Base-by-base conservation (phyloP, 2,113 vertebrate genomes). In the Catharus fuscescens region DNA sequence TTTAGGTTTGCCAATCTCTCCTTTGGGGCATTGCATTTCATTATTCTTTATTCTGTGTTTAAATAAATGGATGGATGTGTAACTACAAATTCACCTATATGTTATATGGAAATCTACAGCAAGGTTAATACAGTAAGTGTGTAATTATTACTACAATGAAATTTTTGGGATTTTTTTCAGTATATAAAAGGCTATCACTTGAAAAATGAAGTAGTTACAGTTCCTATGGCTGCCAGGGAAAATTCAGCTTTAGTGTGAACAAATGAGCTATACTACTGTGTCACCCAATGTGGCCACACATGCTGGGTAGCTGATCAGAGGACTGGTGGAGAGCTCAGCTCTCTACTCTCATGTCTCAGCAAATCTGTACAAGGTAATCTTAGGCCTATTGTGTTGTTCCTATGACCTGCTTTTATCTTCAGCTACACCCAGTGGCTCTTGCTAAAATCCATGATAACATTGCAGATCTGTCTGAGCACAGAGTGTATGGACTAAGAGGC, bases 351-450 rank as follows among this genome's bases (percentile, higher is more conserved):
- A 10, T n/a, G 47, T 32, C 73, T 87, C 81, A 87, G 81, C 25
- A 93, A 79, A 79, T 71, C 60, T 29, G 10, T 20, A 38, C 0
- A 2, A 71, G 73, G 78, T 40, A 72, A 69, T 81, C 44, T 64
- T 56, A 31, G 81, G 21, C 53, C 65, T 86, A 80, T 86, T 3
- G 21, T 89, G 18, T n/a, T 72, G 38, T 32, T 91, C 26, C 9
- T 86, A n/a, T 60, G 70, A 87, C 44, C 47, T 86, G 69, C 48
- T 95, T 88, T 91, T 85, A 72, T 79, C 80, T 83, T 89, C 48
- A 71, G 57, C 62, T 91, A 29, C 36, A 42, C 42, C 65, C 31
- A 71, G 45, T 29, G 34, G 45, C 32, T 28, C 74, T 84, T 0
- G 0, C 31, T 82, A 53, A 89, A 92, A 81, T 84, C 73, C 48